phyloP scores from a whole-genome alignment of 2,113 vertebrate species.

The Ivindomyrus marchei region DNA sequence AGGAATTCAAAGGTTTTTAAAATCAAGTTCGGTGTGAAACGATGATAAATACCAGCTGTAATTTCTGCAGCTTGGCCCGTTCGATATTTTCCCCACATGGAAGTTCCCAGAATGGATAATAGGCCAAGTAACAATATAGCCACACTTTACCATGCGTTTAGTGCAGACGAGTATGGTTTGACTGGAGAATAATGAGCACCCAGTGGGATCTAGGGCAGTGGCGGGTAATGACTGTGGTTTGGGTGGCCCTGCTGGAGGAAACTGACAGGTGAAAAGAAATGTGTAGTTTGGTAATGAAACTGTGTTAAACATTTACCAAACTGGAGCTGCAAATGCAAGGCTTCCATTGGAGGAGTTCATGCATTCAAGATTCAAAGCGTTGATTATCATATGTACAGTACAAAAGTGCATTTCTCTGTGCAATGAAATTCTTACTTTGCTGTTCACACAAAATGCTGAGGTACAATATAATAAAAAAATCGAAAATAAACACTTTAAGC shows the following conservation, averaged over 20 bases:
- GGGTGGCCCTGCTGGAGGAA: neutral
- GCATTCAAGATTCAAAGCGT: too few relatives aligned
- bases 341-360: neutral
- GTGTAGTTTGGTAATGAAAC: neutral
- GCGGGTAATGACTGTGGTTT: neutral
- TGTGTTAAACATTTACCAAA: neutral
- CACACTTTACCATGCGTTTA: neutral
- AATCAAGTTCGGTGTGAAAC: neutral
- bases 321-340: neutral
- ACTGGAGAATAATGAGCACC: conserved; percentile 1
- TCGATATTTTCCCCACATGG: neutral
- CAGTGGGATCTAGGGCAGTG: neutral
- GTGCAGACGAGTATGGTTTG: neutral
- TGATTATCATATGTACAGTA: neutral
- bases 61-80: neutral
- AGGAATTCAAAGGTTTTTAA: neutral
- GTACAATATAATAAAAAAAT: too few relatives aligned
- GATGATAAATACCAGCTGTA: neutral
- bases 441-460: too few relatives aligned
- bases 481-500: too few relatives aligned
- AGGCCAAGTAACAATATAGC: neutral
- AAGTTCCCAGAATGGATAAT: neutral
- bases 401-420: neutral
- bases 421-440: too few relatives aligned
- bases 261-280: neutral